These are phyloP conservation scores for Struthio camelus DNA, from an alignment of 2,113 vertebrate genomes.

Conservation along the genomic window DNA sequence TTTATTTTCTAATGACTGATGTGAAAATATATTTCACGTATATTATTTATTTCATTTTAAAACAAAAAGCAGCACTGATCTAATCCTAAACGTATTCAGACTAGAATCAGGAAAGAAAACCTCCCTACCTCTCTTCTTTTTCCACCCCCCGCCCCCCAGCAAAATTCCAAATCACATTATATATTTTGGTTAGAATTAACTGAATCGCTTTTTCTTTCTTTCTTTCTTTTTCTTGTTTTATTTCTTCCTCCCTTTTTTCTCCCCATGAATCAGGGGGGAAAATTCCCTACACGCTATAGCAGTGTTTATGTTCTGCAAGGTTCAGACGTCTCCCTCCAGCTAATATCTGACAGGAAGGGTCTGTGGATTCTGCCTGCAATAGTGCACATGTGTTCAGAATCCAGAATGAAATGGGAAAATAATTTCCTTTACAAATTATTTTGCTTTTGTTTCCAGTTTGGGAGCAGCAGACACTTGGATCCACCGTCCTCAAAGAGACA, in stretches of 20 bases:
- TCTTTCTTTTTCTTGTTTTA: background rate
- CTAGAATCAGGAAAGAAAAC: constrained; percentile 30
- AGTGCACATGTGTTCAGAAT: constrained; percentile 81
- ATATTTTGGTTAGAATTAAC: constrained; percentile 20
- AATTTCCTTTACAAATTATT: constrained; percentile 69
- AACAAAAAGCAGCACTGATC: background rate
- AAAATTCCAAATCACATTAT: background rate
- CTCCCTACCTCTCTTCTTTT: background rate
- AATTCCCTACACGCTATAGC: constrained; percentile 50
- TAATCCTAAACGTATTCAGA: background rate
- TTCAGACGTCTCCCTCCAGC: constrained; percentile 79
- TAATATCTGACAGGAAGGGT: constrained; percentile 79
- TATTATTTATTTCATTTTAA: background rate
- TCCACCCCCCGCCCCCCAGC: background rate
- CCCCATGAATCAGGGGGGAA: constrained; percentile 8
- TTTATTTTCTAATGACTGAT: constrained; percentile 26
- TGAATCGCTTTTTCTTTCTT: constrained; percentile 4
- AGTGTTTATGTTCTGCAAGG: constrained; percentile 78
- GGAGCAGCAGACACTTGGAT: constrained; percentile 66
- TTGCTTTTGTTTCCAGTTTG: constrained; percentile 66
- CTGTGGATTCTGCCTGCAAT: constrained; percentile 76
- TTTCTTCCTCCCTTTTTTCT: background rate
- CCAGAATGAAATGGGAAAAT: constrained; percentile 70
- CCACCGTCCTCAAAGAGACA: constrained; percentile 58
- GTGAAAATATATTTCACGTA: constrained; percentile 34